Percentiles rank a stretch among this genome's conserved stretches.
phyloP scores from a whole-genome alignment of 30 jellyfish, hydroid and myxozoan species.

The Cassiopea andromeda region DNA sequence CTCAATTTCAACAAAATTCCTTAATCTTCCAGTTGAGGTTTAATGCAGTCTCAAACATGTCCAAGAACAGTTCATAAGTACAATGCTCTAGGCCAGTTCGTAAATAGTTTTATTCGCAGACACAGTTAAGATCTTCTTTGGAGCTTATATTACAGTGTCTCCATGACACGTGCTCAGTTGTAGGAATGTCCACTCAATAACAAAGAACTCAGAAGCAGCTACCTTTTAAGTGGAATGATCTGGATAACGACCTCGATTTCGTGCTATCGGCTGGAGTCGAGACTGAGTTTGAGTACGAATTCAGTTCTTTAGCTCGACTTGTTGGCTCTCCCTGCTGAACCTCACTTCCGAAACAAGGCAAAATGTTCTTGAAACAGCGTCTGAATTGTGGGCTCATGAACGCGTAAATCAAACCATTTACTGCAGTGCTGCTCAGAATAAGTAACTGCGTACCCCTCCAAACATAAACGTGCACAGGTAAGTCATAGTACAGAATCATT shows the following conservation, averaged over 20 bases:
- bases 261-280: constrained; percentile 28
- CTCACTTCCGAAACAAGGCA: constrained; percentile 59
- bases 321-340: constrained; percentile 39
- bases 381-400: constrained; percentile 89
- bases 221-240: constrained; percentile 20
- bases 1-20: too few species aligned
- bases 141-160: too few species aligned
- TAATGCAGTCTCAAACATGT: too few species aligned
- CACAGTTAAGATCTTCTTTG: too few species aligned
- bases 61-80: too few species aligned
- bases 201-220: constrained; percentile 1
- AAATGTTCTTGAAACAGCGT: constrained; percentile 66
- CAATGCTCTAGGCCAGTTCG: too few species aligned
- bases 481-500: constrained; percentile 70
- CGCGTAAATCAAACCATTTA: constrained; percentile 85
- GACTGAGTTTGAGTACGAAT: constrained; percentile 60
- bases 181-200: neutral
- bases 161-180: too few species aligned
- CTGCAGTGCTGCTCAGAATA: constrained; percentile 86
- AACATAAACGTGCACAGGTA: constrained; percentile 54
- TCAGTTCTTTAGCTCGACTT: constrained; percentile 70
- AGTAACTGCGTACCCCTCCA: constrained; percentile 88
- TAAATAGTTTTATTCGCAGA: too few species aligned
- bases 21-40: too few species aligned
- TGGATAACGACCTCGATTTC: constrained; percentile 41